Conservation (phyloP, 2,888 invertebrate species). For the Neria commutata region DNA sequence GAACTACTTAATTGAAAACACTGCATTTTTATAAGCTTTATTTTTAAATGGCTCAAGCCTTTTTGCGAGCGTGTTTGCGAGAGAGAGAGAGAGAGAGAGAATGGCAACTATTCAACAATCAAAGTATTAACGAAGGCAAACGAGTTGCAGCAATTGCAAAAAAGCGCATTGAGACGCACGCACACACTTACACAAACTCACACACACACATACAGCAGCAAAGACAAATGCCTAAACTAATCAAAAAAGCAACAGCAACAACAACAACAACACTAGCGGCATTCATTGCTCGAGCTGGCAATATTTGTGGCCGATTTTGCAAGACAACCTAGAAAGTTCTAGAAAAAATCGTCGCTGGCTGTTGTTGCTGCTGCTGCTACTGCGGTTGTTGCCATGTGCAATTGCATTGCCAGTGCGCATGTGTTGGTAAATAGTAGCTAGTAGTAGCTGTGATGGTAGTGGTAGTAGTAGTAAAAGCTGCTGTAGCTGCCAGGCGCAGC, state of each 20-base stretch:
- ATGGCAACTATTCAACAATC: background rate
- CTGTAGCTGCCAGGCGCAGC: background rate
- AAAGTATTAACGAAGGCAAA: background rate
- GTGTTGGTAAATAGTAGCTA: background rate
- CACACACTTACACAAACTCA: background rate
- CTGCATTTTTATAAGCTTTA: too few relatives aligned
- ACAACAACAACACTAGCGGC: too few relatives aligned
- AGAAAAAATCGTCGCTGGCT: constrained; percentile 20
- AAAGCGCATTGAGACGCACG: background rate
- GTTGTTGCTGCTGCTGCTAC: background rate
- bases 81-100: background rate
- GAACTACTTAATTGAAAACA: too few relatives aligned
- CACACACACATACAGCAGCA: background rate
- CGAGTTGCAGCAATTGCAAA: background rate
- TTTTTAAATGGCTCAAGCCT: too few relatives aligned
- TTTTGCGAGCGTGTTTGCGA: background rate
- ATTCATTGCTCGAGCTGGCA: too few relatives aligned
- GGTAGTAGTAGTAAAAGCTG: background rate
- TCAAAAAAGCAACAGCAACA: background rate
- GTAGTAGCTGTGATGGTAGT: background rate
- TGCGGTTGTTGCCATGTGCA: background rate
- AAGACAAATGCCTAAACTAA: background rate
- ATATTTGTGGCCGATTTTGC: background rate
- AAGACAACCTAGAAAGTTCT: background rate
- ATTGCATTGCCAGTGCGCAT: background rate